A percentile compares a stretch with the other conserved stretches of the same genome.
These are phyloP conservation scores for Athene noctua DNA, from an alignment of 2,113 vertebrate species.

Conservation along the genomic window DNA sequence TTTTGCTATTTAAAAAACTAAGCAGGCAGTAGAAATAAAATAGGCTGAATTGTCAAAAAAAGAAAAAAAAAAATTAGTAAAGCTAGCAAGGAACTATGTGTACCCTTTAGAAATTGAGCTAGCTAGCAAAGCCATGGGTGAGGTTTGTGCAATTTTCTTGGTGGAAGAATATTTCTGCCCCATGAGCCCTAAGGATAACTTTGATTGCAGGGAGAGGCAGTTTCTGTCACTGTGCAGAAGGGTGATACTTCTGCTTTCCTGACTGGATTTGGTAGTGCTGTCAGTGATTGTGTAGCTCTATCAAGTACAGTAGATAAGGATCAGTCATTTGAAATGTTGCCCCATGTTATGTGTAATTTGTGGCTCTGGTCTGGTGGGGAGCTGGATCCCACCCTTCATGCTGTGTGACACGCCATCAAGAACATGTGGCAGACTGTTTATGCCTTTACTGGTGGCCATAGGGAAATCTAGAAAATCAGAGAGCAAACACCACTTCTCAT, in stretches of 20 bases:
- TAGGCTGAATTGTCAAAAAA: background rate
- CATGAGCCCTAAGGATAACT: background rate
- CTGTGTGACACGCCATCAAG: background rate
- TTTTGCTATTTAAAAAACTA: background rate
- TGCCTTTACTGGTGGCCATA: background rate
- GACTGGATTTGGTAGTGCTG: background rate
- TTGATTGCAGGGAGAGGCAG: background rate
- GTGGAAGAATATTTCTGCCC: background rate
- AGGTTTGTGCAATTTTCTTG: background rate
- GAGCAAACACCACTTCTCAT: background rate
- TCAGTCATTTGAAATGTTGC: background rate
- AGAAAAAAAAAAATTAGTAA: background rate
- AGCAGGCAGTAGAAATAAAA: background rate
- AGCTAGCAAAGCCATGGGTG: accelerated
- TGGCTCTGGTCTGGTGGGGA: background rate
- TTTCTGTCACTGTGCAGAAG: background rate
- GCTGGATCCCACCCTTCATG: background rate
- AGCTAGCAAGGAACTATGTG: background rate
- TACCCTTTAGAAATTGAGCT: background rate
- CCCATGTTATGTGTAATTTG: background rate
- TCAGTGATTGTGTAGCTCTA: background rate
- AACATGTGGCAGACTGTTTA: background rate
- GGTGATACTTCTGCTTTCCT: background rate
- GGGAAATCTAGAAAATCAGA: background rate
- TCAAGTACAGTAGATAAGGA: background rate